These are phyloP conservation scores for Musca vetustissima DNA, from an alignment of 1,140 invertebrate species.

Conservation along the genomic window DNA sequence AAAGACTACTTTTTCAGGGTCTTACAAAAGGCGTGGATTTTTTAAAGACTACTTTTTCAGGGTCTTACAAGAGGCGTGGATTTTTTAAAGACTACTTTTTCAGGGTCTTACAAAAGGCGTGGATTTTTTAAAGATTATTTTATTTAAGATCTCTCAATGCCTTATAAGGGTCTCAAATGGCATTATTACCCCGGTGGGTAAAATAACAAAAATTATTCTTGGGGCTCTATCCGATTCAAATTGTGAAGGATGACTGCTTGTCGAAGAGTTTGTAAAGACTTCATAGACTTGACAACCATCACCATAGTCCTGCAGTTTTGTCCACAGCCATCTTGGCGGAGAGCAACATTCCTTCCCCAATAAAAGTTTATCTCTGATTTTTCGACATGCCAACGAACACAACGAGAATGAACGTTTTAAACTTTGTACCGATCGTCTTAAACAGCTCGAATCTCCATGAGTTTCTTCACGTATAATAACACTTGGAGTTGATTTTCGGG, in stretches of 20 bases:
- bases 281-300: constrained; percentile 27
- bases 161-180: constrained; percentile 24
- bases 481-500: background rate
- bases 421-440: background rate
- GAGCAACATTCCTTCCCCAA: background rate
- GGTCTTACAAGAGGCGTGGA: too few relatives aligned
- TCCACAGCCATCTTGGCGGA: constrained; percentile 20
- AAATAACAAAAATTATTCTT: constrained; percentile 25
- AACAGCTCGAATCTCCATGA: background rate
- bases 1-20: too few relatives aligned
- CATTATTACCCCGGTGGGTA: constrained; percentile 27
- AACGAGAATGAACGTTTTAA: constrained; percentile 26
- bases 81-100: too few relatives aligned
- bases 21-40: too few relatives aligned
- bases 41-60: too few relatives aligned
- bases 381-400: constrained; percentile 28
- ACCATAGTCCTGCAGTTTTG: constrained; percentile 8
- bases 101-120: too few relatives aligned
- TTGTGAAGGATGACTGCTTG: constrained; percentile 24
- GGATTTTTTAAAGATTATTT: too few relatives aligned
- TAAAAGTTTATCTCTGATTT: constrained; percentile 15
- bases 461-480: background rate
- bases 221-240: constrained; percentile 10
- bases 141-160: constrained; percentile 1
- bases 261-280: constrained; percentile 25